Evolutionary conservation across 2,797 vertebrate species (phyloP).

Genomic region (Hyperoplus immaculatus): DNA sequence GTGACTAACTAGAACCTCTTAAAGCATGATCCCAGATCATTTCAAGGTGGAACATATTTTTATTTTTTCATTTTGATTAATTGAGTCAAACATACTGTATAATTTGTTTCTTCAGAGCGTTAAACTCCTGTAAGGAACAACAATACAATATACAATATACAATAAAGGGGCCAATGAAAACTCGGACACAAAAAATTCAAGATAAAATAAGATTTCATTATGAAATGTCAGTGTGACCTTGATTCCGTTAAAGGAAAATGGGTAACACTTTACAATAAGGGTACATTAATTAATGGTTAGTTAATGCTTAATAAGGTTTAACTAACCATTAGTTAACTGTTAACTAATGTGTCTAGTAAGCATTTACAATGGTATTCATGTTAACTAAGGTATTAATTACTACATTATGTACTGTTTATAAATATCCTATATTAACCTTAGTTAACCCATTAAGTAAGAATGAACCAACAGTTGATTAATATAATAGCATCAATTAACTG

Average conservation of each 20-base stretch:
- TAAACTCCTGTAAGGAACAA: not conserved
- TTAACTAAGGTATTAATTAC: no score
- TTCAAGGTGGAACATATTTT: not conserved
- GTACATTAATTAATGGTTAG: no score
- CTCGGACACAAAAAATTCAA: not conserved
- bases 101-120: not conserved
- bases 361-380: no score
- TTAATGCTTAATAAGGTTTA: no score
- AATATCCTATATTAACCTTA: no score
- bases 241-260: not conserved
- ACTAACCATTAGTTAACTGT: no score
- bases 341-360: no score
- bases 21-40: conserved; percentile 9
- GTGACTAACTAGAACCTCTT: conserved; percentile 26
- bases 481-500: no score
- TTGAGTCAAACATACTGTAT: conserved; percentile 4
- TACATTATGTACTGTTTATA: no score
- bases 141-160: not conserved
- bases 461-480: no score
- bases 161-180: not conserved
- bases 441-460: no score
- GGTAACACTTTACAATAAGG: no score
- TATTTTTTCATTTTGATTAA: conserved; percentile 7
- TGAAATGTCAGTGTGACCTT: not conserved
- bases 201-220: not conserved